Evolutionary conservation across 2,888 invertebrate species (phyloP), one percentile per base, ranked within the genome.

Genomic region (Apamea crenata): DNA sequence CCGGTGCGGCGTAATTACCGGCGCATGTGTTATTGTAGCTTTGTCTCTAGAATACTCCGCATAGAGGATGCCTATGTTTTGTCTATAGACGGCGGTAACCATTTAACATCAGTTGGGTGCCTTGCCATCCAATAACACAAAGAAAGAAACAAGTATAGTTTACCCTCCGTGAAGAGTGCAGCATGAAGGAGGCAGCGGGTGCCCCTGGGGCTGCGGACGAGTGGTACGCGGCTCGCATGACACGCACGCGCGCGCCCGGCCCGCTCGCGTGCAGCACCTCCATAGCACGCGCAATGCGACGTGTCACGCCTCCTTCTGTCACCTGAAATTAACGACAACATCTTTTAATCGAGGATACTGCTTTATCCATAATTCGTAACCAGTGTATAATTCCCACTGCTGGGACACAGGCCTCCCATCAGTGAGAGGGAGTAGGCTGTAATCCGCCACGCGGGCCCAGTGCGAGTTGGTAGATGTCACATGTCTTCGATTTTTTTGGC

Each of bases 241-340:
- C 98, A 90, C 98, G 98, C 91, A 98, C 96, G 53, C 97, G 97
- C 71, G 98, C 97, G 14, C 97, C 98, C 68, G 98, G 98, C 83
- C 97, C 97, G 92, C 97, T 98, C 75, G 98, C 97, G 92, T 98
- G 97, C 87, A 98, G 97, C 90, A 98, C 98, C 94, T 98, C 98
- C 96, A 98, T 97, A 0, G 97, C 97, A 2, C 97, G 96, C 73
- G 97, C 96, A 63, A 97, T 96, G 53, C 96, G 97, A 78, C 97
- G 95, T 83, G 96, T 96, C 87, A 97, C 96, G 14, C 97, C 97
- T 29, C 96, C 97, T 87, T 96, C 96, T 63, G 95, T 95, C 84
- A 96, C 95, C 97, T 97, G 93, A 12, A 92, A 91, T 77, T 63
- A 70, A 74, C 36, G 56, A 74, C 14, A 74, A 53, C n/a, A 71